Conservation (phyloP, 2,113 vertebrate genomes). For the Neodontobutis hainanensis region DNA sequence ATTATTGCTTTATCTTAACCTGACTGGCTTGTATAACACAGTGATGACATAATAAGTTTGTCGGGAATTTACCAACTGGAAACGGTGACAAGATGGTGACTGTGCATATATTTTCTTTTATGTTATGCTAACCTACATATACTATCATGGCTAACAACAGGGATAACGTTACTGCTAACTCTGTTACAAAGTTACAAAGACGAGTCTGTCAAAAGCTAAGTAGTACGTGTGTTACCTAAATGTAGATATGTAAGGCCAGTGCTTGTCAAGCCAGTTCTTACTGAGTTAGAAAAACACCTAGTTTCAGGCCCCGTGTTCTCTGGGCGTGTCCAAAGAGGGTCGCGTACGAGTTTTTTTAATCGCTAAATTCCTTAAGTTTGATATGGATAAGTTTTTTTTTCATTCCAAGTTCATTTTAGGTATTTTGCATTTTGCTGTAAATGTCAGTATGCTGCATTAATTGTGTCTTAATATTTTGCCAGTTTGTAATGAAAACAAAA, state of each 20-base stretch:
- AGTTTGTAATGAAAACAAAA: no score
- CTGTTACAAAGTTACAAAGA: not conserved
- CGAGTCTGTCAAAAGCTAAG: not conserved
- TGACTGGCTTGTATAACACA: not conserved
- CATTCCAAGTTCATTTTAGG: not conserved
- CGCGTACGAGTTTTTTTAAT: not conserved
- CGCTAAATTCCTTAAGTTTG: not conserved
- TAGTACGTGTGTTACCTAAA: not conserved
- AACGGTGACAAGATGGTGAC: not conserved
- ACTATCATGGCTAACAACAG: not conserved
- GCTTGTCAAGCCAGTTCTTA: slow-evolving; percentile 5
- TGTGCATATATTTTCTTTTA: not conserved
- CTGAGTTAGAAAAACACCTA: slow-evolving; percentile 4
- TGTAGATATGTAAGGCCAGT: slow-evolving; percentile 10
- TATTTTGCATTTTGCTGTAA: not conserved
- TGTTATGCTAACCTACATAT: not conserved
- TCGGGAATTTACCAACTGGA: not conserved
- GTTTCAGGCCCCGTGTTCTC: slow-evolving; percentile 31
- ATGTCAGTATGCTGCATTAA: not conserved
- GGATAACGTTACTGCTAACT: not conserved
- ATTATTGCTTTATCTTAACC: not conserved
- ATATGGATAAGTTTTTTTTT: not conserved
- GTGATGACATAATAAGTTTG: slow-evolving; percentile 10
- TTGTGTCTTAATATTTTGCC: no score
- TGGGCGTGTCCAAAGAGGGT: slow-evolving; percentile 42